Evolutionary conservation across 2,888 invertebrate species (phyloP).

Genomic region (Andrena hattorfiana): DNA sequence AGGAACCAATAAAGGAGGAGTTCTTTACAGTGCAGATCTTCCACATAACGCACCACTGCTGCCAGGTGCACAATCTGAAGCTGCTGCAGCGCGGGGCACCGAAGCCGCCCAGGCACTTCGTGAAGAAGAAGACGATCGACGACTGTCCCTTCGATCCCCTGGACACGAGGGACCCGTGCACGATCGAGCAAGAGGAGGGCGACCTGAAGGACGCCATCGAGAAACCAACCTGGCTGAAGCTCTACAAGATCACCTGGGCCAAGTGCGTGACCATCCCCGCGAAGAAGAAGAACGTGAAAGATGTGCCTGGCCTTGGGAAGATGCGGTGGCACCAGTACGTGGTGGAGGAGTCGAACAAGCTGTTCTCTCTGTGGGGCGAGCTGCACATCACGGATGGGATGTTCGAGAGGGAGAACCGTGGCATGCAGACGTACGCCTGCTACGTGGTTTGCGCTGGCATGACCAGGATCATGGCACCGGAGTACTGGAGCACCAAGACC

Average conservation of each 20-base stretch:
- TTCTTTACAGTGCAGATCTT: constrained; percentile 75
- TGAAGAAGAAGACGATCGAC: constrained; percentile 65
- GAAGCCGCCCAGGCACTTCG: constrained; percentile 46
- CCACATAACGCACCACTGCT: constrained; percentile 75
- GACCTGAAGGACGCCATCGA: constrained; percentile 67
- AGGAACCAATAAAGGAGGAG: constrained; percentile 2
- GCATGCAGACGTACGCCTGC: constrained; percentile 88
- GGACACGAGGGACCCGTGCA: constrained; percentile 53
- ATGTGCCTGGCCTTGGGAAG: constrained; percentile 40
- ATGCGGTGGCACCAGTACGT: constrained; percentile 89
- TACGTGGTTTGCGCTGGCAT: constrained; percentile 86
- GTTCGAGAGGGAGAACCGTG: constrained; percentile 87
- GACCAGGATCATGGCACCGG: constrained; percentile 79
- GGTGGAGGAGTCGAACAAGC: constrained; percentile 89
- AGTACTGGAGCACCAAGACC: constrained; percentile 78
- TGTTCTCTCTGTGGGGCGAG: constrained; percentile 90
- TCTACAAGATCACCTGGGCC: constrained; percentile 73
- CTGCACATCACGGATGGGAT: constrained; percentile 87
- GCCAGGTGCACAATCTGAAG: constrained; percentile 77
- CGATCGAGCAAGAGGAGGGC: constrained; percentile 59
- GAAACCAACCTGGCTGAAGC: constrained; percentile 73
- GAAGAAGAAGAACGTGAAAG: constrained; percentile 33
- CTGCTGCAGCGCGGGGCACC: constrained; percentile 66
- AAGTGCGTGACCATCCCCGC: constrained; percentile 50
- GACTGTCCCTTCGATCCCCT: constrained; percentile 70